Evolutionary conservation across 2,888 invertebrate genomes (phyloP).

Genomic region (Apomyelois bistriatella): DNA sequence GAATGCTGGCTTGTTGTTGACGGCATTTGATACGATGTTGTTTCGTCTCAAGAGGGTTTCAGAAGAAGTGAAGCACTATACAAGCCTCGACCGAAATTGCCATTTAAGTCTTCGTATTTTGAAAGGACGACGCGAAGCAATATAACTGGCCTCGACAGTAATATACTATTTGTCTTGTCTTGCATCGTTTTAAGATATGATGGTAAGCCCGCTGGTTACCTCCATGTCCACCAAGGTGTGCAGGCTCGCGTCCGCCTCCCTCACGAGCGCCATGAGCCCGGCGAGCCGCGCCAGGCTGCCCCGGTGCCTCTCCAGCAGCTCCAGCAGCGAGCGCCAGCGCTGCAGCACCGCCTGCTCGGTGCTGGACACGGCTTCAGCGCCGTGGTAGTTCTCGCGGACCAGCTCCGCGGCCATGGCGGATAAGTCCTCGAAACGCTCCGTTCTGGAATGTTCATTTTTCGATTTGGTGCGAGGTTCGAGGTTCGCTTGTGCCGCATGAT

Average conservation of each 20-base stretch:
- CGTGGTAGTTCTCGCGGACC: conserved; percentile 94
- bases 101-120: too few species aligned
- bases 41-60: too few species aligned
- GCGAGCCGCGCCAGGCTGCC: conserved; percentile 88
- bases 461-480: neutral
- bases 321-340: conserved; percentile 93
- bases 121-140: too few species aligned
- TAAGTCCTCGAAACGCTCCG: conserved; percentile 96
- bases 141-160: too few species aligned
- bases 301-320: conserved; percentile 90
- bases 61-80: too few species aligned
- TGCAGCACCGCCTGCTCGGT: conserved; percentile 88
- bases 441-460: conserved; percentile 58
- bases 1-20: too few species aligned
- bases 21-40: too few species aligned
- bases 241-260: conserved; percentile 95
- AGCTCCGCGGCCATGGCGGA: conserved; percentile 96
- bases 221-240: conserved; percentile 92
- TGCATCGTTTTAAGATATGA: too few species aligned
- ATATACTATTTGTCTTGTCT: too few species aligned
- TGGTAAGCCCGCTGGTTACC: too few species aligned
- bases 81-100: too few species aligned
- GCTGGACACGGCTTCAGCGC: conserved; percentile 86
- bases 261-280: conserved; percentile 90
- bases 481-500: too few species aligned